Evolutionary conservation across 2,797 vertebrate species (phyloP), one percentile per base, ranked within the genome.

Genomic region (Cirrhinus mrigala): DNA sequence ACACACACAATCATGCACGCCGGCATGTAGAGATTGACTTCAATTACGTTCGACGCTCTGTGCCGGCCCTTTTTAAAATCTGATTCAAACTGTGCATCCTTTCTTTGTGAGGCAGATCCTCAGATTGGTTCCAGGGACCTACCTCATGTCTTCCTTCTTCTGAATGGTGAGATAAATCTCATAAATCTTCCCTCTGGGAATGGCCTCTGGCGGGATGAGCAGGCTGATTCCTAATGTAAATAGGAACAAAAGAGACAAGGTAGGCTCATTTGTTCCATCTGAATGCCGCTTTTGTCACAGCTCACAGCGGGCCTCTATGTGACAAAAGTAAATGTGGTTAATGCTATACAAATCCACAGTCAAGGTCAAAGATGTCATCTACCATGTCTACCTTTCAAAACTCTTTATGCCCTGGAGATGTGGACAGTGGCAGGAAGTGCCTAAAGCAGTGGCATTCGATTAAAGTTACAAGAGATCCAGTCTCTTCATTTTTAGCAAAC

Each of bases 171-270:
- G 96, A 94, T 99, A 99, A 92, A 99, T 96, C 96, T 99, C 98
- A 40, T 99, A 99, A 96, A 99, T 99, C 96, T 99, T 99, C 80
- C 98, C 98, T 88, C 98, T 95, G 33, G 98, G 98, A 93, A 99
- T 99, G 94, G 98, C 98, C 77, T 99, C 98, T 0, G 98, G 98
- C 89, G 98, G 98, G 91, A 99, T 98, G 91, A 99, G 98, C 93
- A 99, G 95, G 90, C 98, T 99, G 95, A 99, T 96, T 93, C 97
- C 98, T 99, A 93, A 94, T 94, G 94, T 92, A 95, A 95, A 94
- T 92, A 93, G 92, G 90, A 92, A 93, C 92, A 94, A 79, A 87
- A 70, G 37, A 64, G 22, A 50, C 79, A 77, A 70, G 71, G 71
- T 84, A 16, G 50, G 86, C 92, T 94, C 91, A 92, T 94, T 94